Evolutionary conservation across 2,113 vertebrate species (phyloP), one percentile per base, ranked within the genome.

Genomic region (Polypterus bichir): DNA sequence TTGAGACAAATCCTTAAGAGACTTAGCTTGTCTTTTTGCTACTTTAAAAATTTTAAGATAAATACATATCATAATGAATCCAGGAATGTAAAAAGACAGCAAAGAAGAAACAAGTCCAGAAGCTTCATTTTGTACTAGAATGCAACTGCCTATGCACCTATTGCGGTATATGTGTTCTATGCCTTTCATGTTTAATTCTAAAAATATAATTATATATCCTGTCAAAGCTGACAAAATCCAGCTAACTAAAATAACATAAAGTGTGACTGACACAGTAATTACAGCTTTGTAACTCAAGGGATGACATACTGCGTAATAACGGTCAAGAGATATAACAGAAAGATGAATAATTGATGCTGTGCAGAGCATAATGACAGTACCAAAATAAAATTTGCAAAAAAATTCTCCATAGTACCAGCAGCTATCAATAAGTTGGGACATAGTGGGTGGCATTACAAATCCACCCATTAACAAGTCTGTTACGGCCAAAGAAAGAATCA

Each of bases 381-480:
- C 83, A 0, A 79, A 82, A 57, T 92, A 88, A 60, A 91, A 69
- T 74, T 88, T 86, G 75, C 89, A 92, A 67, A 91, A 82, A 49
- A 77, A 7, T 3, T 87, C 69, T 7, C 89, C 89, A 59, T 90
- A 90, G 66, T 87, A 84, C 89, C 89, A 91, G 60, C 81, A 85
- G n/a, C 76, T 73, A 56, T 91, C 89, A 47, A 86, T 71, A 1
- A 85, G 89, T 53, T 82, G 81, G 55, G 89, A 77, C 86, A 89
- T 87, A 59, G 85, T 89, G 11, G 78, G 83, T 5, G 90, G 87
- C 88, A 92, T 88, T 62, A 90, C 65, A n/a, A 89, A 59, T 46
- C 71, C 72, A 27, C 85, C 88, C 56, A 91, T 65, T 4, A 91
- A 71, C 46, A 89, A 77, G 69, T 91, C 88, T 9, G 74, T 81